Base-by-base conservation (phyloP, 2,888 invertebrate genomes). In the Agelastica alni region DNA sequence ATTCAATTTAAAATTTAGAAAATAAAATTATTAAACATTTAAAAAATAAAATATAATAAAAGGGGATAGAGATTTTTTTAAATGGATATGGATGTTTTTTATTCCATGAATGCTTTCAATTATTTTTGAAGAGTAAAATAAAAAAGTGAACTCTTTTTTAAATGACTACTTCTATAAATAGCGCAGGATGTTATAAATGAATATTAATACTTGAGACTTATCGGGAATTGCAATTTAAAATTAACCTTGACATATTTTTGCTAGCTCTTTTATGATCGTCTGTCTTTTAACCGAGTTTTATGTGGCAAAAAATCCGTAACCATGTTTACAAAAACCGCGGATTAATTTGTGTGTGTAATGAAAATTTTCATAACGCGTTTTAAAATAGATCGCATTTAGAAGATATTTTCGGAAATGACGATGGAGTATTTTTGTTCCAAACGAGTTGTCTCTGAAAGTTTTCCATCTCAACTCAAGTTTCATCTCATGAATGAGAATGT, bases 341-440 rank as follows among this genome's bases (percentile, higher is more conserved):
- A 49, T 41, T 41, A 41, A 49, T 49, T 49, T 28, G 32, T 12
- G 10, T 36, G 20, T 47, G 42, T 45, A 52, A 45, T 47, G 17
- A 49, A 58, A 36, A 49, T 49, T 47, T 56, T 52, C 53, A 51
- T 51, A 56, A 62, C 55, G 41, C 44, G 22, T 7, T 52, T 58
- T 58, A 62, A 66, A 66, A 64, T 64, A 63, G 56, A 49, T 36
- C 45, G 37, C 37, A 49, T 56, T 58, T 53, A 48, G 41, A 56
- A 56, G 62, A 61, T 71, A 71, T 71, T 71, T 70, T 68, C 48
- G 68, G 70, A 64, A 65, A 61, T 70, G 71, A 70, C 56, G 58
- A 53, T 55, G 49, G 31, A 47, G 46, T 61, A 61, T 59, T 61
- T 61, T 59, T 51, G 61, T 53, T 57, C 44, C 36, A 41, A 41